Evolutionary conservation across 2,797 vertebrate species (phyloP), one percentile per base, ranked within the genome.

Genomic region (Gymnodraco acuticeps): DNA sequence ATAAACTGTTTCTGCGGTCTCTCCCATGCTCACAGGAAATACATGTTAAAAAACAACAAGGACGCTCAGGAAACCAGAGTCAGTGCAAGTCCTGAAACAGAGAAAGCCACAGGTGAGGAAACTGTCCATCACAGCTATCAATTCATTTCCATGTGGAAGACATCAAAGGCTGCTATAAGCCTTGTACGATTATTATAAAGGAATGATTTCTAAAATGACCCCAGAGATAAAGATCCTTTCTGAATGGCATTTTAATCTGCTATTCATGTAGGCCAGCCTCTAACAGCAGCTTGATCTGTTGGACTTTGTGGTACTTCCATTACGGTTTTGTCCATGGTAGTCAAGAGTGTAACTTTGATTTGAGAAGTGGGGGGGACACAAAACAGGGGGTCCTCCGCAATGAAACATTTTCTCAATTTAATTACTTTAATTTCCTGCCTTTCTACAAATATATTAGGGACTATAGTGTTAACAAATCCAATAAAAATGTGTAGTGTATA

Each of bases 1-100:
- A 88, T 85, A 80, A 86, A 85, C 80, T 59, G 58, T 52, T 73
- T 84, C 76, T 85, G 79, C 69, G 77, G 73, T 73, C 71, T 65
- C 71, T 77, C 71, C 76, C 61, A 54, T 66, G 77, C 54, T 75
- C 59, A 73, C 64, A 81, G 77, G 67, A 84, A 77, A 58, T 55
- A 51, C 27, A 70, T 72, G 69, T 59, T 67, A 80, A 70, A 59
- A 73, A 69, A 72, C 66, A 70, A 65, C 73, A 74, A 43, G 20
- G 17, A 53, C 42, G 65, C 60, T 38, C 33, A 42, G 33, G 42
- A 52, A 64, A 15, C 14, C 45, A 3, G 12, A 20, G 47, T 12
- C 14, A 12, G 50, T 42, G 48, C 2, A 10, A 65, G 10, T 66
- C 64, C 48, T 71, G 38, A 46, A 61, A 13, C 7, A 15, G 14